A percentile compares a stretch with the other conserved stretches of the same genome.
Conservation (phyloP, 2,797 vertebrate species). For the Eremophila alpestris region DNA sequence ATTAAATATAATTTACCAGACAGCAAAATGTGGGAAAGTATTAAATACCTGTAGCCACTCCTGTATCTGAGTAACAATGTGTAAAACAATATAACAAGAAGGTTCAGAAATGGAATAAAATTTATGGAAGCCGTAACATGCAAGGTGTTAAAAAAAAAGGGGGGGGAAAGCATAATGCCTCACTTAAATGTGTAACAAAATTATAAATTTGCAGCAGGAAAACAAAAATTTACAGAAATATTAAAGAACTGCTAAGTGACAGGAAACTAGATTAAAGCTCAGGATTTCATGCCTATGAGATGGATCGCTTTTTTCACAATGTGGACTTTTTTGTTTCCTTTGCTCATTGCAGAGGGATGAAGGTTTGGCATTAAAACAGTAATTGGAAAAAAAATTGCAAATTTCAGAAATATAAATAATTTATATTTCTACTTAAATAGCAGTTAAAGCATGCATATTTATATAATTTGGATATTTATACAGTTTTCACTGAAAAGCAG, state of each 20-base stretch:
- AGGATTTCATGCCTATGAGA: background rate
- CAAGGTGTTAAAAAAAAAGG: background rate
- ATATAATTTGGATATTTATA: background rate
- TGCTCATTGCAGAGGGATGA: accelerated
- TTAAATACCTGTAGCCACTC: background rate
- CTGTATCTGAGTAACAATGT: background rate
- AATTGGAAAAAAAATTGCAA: background rate
- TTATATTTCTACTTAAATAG: background rate
- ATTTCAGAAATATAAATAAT: background rate
- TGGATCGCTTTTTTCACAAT: background rate
- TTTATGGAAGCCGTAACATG: background rate
- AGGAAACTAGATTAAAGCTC: background rate
- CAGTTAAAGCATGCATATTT: background rate
- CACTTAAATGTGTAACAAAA: background rate
- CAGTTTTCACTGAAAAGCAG: background rate
- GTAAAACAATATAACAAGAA: background rate
- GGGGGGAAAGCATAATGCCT: background rate
- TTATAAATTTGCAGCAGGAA: background rate
- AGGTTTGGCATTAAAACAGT: background rate
- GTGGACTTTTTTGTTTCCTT: background rate
- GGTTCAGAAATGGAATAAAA: background rate
- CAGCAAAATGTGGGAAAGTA: background rate
- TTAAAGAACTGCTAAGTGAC: background rate
- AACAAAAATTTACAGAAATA: background rate
- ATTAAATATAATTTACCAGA: background rate